Conservation (phyloP, 2,113 vertebrate species). For the rabbit (Oryctolagus cuniculus) region mOryCun1.1 NC_091434.1:64507501-64508000, state of each 20-base stretch:
- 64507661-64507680: conserved; percentile 13
- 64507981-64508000: not conserved
- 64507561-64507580: not conserved
- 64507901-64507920: not conserved
- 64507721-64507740: not conserved
- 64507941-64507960: not conserved
- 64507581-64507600: not conserved
- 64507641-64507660: not conserved
- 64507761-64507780: not conserved
- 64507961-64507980: not conserved
- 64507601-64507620: not conserved
- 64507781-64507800: conserved; percentile 9
- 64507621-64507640: not conserved
- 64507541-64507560: conserved; percentile 13
- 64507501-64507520: not conserved
- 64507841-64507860: not conserved
- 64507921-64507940: not conserved
- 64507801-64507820: not conserved
- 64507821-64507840: not conserved
- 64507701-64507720: not conserved
- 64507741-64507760: conserved; percentile 43
- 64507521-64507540: not conserved
- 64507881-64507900: not conserved
- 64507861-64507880: not conserved
- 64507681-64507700: not conserved